A percentile compares a stretch with the other conserved stretches of the same genome.
Conservation (phyloP, 2,113 vertebrate genomes). For the Empidonax traillii region DNA sequence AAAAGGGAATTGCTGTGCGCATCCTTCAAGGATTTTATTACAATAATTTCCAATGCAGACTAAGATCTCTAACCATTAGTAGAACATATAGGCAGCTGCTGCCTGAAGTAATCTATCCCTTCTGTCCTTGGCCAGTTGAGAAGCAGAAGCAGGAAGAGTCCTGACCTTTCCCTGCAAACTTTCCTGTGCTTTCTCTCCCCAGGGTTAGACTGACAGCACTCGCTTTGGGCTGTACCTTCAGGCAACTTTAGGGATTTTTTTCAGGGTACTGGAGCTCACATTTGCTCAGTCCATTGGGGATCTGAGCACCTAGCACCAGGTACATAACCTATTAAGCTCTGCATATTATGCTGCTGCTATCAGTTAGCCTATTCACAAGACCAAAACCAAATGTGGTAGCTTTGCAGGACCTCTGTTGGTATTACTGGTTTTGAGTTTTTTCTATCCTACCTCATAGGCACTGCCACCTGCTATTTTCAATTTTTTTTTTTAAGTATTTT, state of each 20-base stretch:
- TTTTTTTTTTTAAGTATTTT: neutral
- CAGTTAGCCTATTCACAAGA: neutral
- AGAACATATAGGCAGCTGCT: neutral
- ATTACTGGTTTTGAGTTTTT: neutral
- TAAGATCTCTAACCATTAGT: neutral
- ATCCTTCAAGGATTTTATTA: neutral
- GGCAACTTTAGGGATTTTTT: neutral
- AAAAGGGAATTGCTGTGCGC: neutral
- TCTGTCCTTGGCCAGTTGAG: neutral
- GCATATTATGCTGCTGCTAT: neutral
- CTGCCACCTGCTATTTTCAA: neutral
- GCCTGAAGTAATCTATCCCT: neutral
- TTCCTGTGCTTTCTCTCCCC: neutral
- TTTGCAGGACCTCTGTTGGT: neutral
- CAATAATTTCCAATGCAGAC: neutral
- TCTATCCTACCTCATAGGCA: neutral
- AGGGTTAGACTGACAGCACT: neutral
- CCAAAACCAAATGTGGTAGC: neutral
- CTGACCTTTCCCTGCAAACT: neutral
- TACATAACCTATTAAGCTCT: neutral
- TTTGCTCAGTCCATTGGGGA: neutral
- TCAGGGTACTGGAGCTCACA: neutral
- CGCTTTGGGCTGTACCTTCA: neutral
- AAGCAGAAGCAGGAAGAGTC: neutral
- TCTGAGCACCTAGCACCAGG: neutral